Conservation (phyloP, 2,888 invertebrate species). For the Patella depressa region DNA sequence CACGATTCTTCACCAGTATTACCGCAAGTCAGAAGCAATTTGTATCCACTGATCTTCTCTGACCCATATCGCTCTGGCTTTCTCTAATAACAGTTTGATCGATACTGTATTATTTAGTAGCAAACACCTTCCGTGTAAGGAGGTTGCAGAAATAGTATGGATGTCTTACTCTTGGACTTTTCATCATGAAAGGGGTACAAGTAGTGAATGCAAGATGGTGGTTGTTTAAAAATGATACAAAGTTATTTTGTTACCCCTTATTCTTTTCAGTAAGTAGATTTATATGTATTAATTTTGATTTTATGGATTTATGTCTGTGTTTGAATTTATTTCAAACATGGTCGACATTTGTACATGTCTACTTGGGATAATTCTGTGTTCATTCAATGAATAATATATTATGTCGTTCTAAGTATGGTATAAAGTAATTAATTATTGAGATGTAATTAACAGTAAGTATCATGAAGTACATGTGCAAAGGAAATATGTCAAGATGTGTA, state of each 20-base stretch:
- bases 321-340: background rate
- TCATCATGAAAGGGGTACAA: slow-evolving; percentile 6
- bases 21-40: background rate
- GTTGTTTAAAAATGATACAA: slow-evolving; percentile 8
- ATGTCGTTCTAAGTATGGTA: too few species aligned
- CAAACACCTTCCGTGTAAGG: background rate
- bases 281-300: background rate
- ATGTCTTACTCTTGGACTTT: too few species aligned
- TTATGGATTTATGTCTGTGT: background rate
- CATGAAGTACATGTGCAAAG: too few species aligned
- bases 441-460: too few species aligned
- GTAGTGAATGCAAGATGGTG: background rate
- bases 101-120: background rate
- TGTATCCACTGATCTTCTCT: background rate
- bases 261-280: background rate
- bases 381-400: too few species aligned
- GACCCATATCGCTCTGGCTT: too few species aligned
- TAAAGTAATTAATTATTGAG: too few species aligned
- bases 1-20: background rate
- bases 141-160: too few species aligned
- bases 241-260: slow-evolving; percentile 3
- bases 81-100: background rate
- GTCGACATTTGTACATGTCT: background rate
- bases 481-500: too few species aligned
- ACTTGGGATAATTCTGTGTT: background rate